Evolutionary conservation across 2,888 invertebrate genomes (phyloP), one percentile per base, ranked within the genome.

Genomic region (Pandemis corylana): DNA sequence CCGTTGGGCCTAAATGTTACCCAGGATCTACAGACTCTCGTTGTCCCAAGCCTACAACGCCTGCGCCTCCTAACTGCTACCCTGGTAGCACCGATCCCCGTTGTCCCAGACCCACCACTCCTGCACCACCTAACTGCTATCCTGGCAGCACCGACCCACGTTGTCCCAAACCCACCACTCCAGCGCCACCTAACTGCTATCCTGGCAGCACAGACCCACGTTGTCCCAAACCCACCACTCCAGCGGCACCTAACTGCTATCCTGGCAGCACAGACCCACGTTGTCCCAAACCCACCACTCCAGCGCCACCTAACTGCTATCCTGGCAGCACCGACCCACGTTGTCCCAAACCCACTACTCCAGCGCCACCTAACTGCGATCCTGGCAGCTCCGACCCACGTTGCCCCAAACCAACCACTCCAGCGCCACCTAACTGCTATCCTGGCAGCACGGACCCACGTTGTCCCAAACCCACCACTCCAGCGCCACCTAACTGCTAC

Each of bases 1-100:
- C 80, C 7, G 74, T 62, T 4, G 71, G 75, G 1, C 82, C 76
- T 0, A 72, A 73, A 2, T 86, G 87, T 61, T 85, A 77, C 73
- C 90, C 90, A 5, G 90, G 90, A 46, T 85, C 83, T 5, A 77
- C 75, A 1, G 88, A 87, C 72, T 82, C 86, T 41, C 76, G 86
- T 66, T 84, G 82, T 63, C 80, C 85, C 6, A 76, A 78, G 73
- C 82, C 85, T 42, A 83, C 85, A 9, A 78, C 77, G 0, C 77
- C 79, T 64, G 68, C 80, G 74, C 75, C 77, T 71, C 72, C 80
- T 4, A 79, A 77, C 2, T 78, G 79, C 7, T 78, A 81, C 49
- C 83, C 84, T 6, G 84, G 84, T 12, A 82, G 51, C n/a, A 81
- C 79, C 49, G 84, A 84, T 20, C 78, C 80, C 6, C 72, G 79